Percentiles rank a stretch among this genome's conserved stretches.
phyloP scores from a whole-genome alignment of 30 jellyfish, hydroid and myxozoan genomes.

The Mastigias papua region DNA sequence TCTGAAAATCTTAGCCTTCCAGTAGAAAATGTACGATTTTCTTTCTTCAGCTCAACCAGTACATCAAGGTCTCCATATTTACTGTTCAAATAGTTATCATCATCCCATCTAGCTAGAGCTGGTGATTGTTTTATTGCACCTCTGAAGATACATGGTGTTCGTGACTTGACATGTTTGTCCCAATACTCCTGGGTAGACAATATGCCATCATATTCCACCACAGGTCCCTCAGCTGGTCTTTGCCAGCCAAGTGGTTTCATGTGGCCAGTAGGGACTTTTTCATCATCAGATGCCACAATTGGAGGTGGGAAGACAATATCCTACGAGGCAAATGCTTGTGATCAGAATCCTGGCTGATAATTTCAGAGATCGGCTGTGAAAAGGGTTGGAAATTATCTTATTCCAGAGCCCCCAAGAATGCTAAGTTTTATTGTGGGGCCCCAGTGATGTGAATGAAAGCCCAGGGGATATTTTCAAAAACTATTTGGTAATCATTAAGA shows the following conservation, averaged over 20 bases:
- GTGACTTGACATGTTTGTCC: slow-evolving; percentile 75
- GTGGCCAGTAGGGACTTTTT: slow-evolving; percentile 71
- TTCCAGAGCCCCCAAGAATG: too few species aligned
- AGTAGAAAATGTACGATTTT: slow-evolving; percentile 79
- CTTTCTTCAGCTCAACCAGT: slow-evolving; percentile 82
- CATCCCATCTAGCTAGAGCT: slow-evolving; percentile 77
- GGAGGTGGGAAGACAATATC: slow-evolving; percentile 76
- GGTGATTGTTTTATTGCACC: slow-evolving; percentile 78
- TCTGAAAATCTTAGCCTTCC: slow-evolving; percentile 86
- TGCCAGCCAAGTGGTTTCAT: slow-evolving; percentile 85
- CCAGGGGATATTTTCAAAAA: too few species aligned
- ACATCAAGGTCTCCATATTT: slow-evolving; percentile 91
- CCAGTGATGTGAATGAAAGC: too few species aligned
- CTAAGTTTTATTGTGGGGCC: too few species aligned
- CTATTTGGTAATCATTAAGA: too few species aligned
- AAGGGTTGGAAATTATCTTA: too few species aligned
- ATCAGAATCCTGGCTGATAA: too few species aligned
- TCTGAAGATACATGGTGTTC: slow-evolving; percentile 79
- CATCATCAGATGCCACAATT: slow-evolving; percentile 8
- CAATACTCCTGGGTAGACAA: slow-evolving; percentile 75
- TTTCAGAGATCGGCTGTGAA: too few species aligned
- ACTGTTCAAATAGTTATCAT: slow-evolving; percentile 66
- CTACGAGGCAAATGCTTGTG: neutral
- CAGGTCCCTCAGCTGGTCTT: slow-evolving; percentile 86
- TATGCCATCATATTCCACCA: slow-evolving; percentile 70